phyloP scores from a whole-genome alignment of 2,113 vertebrate species.

The Myocastor coypus region DNA sequence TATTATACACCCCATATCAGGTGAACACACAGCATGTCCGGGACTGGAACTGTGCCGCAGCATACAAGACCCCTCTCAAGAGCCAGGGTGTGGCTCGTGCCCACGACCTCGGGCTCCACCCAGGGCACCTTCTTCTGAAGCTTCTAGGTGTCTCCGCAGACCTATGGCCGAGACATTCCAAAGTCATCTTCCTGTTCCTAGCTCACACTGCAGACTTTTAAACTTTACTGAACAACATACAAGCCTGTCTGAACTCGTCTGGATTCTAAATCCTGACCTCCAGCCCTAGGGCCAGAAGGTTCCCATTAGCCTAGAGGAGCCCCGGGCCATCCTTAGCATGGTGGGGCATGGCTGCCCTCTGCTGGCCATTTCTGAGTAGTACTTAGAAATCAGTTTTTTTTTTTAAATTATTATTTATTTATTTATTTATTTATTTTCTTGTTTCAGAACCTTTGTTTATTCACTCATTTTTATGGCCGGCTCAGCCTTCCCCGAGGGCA shows the following conservation, averaged over 20 bases:
- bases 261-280: background rate
- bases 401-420: no score
- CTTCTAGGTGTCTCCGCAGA: background rate
- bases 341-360: conserved; percentile 64
- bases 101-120: background rate
- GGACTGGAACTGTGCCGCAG: background rate
- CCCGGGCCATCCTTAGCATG: background rate
- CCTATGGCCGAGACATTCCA: background rate
- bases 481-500: no score
- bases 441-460: no score
- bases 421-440: no score
- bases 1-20: background rate
- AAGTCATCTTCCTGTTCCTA: background rate
- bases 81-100: background rate
- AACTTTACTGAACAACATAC: background rate
- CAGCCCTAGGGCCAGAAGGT: background rate
- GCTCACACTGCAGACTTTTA: background rate
- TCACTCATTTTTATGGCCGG: no score
- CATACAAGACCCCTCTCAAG: background rate
- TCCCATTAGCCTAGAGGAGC: background rate
- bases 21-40: background rate
- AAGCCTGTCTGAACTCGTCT: background rate
- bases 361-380: conserved; percentile 33
- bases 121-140: background rate
- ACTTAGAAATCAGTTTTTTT: background rate